phyloP scores from a whole-genome alignment of 2,888 invertebrate genomes.

The Andricus quercusramuli region DNA sequence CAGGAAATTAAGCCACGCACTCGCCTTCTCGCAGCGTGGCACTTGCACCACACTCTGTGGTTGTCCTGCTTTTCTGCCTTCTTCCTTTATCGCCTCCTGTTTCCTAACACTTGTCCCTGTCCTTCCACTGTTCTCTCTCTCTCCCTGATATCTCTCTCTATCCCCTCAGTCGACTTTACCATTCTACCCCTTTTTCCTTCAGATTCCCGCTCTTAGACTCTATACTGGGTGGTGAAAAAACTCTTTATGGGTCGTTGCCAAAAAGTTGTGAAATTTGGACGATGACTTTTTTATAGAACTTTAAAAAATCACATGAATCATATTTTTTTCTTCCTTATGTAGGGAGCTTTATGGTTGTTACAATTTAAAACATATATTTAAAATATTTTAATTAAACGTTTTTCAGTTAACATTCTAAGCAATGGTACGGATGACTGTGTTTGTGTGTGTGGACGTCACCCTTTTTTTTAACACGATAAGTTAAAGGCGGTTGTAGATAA shows the following conservation, averaged over 20 bases:
- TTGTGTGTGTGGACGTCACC: too few relatives aligned
- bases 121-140: slow-evolving; percentile 39
- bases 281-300: background rate
- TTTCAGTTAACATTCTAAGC: too few relatives aligned
- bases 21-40: slow-evolving; percentile 68
- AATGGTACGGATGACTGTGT: too few relatives aligned
- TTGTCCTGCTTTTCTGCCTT: slow-evolving; percentile 52
- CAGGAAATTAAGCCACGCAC: slow-evolving; percentile 79
- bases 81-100: slow-evolving; percentile 32
- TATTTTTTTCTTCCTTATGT: too few relatives aligned
- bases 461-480: too few relatives aligned
- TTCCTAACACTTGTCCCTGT: slow-evolving; percentile 5
- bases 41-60: slow-evolving; percentile 67
- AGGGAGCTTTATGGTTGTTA: too few relatives aligned
- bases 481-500: too few relatives aligned
- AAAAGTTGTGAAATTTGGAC: too few relatives aligned
- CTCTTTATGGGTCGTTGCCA: slow-evolving; percentile 17
- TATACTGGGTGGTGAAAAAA: slow-evolving; percentile 45
- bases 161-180: background rate
- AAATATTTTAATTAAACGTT: too few relatives aligned
- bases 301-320: too few relatives aligned
- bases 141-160: slow-evolving; percentile 24
- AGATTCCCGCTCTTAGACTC: slow-evolving; percentile 39
- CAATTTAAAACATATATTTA: too few relatives aligned
- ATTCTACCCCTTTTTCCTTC: slow-evolving; percentile 18